Percentiles rank a stretch among this genome's conserved stretches.
Conservation (phyloP, 1,140 invertebrate genomes). For the Parapsyche elsis region DNA sequence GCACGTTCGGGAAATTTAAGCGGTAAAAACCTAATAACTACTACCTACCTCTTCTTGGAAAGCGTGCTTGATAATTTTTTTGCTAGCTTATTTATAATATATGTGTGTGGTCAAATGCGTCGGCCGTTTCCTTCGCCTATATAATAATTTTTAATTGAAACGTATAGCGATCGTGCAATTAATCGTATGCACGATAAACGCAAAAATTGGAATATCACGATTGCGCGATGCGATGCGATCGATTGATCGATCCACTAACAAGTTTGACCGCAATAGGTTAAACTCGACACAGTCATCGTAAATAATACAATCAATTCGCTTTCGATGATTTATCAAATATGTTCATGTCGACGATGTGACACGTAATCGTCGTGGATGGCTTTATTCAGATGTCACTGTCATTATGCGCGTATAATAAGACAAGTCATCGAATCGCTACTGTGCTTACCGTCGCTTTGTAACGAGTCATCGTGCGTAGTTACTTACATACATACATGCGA, state of each 20-base stretch:
- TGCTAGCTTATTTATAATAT: not conserved
- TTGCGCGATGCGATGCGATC: no score
- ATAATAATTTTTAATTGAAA: no score
- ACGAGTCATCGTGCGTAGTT: constrained; percentile 3
- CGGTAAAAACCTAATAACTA: constrained; percentile 15
- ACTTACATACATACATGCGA: not conserved
- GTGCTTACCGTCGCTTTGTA: not conserved
- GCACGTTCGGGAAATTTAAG: not conserved
- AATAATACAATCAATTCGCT: no score
- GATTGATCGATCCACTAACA: no score
- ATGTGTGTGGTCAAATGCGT: not conserved
- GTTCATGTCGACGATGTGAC: no score
- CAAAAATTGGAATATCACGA: no score
- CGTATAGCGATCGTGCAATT: no score
- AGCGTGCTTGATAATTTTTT: not conserved
- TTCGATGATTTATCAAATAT: no score
- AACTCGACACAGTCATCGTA: no score
- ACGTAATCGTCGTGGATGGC: not conserved
- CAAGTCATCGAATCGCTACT: constrained; percentile 5
- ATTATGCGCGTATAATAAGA: not conserved
- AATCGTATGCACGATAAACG: no score
- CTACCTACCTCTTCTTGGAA: constrained; percentile 7
- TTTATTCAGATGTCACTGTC: constrained; percentile 20
- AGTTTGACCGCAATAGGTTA: no score
- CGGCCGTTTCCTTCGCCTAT: no score